These are phyloP conservation scores for Marasmarcha lunaedactyla DNA, from an alignment of 2,888 invertebrate genomes.

Conservation along the genomic window DNA sequence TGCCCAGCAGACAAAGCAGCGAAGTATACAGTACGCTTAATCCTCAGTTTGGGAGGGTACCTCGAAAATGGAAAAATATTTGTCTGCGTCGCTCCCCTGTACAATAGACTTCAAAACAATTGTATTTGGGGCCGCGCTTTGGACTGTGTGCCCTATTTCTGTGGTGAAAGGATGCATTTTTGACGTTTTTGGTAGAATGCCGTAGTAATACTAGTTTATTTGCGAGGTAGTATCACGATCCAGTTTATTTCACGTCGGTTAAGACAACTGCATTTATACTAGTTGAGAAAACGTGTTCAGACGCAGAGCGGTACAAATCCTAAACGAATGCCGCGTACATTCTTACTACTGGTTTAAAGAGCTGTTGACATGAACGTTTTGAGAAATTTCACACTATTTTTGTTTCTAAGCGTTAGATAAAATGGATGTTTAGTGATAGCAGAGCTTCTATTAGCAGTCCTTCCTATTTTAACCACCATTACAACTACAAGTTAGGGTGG, in stretches of 20 bases:
- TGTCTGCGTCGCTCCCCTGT: constrained; percentile 32
- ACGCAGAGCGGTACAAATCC: constrained; percentile 14
- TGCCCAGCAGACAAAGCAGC: constrained; percentile 29
- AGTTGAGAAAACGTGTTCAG: constrained; percentile 19
- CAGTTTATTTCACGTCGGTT: constrained; percentile 36
- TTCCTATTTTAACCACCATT: no score
- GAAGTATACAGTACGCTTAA: constrained; percentile 40
- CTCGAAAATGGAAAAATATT: constrained; percentile 64
- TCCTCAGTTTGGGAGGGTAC: constrained; percentile 45
- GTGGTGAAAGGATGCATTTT: background rate
- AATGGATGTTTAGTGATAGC: no score
- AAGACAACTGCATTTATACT: constrained; percentile 27
- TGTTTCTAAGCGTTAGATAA: no score
- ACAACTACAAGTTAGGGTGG: no score
- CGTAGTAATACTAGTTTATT: background rate
- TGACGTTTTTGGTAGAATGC: background rate
- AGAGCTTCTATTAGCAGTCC: no score
- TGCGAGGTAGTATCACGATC: constrained; percentile 23
- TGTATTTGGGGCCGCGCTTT: constrained; percentile 13
- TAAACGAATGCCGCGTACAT: no score
- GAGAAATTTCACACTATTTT: no score
- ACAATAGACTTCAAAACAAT: no score
- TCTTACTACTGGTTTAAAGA: no score
- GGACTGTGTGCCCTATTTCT: background rate
- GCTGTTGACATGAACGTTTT: no score